These are phyloP conservation scores for Dipodomys stephensi DNA, from an alignment of 2,113 vertebrate species.

Conservation along the genomic window DNA sequence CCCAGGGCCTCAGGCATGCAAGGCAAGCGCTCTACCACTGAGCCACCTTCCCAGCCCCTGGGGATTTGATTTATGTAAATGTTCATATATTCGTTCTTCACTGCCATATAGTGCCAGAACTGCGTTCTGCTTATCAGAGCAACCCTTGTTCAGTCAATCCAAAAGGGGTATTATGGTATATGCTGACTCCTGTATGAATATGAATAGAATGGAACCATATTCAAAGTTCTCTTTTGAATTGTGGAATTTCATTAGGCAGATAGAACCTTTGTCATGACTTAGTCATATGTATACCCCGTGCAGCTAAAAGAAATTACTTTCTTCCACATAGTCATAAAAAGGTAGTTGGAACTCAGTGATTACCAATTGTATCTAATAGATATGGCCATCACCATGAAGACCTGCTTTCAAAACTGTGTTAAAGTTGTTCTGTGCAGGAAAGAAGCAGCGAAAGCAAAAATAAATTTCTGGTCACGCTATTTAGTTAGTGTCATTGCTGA, in stretches of 20 bases:
- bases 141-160: neutral
- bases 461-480: neutral
- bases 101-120: neutral
- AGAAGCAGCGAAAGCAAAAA: neutral
- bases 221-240: conserved; percentile 16
- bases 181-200: neutral
- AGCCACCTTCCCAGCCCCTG: neutral
- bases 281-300: conserved; percentile 16
- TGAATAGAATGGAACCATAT: neutral
- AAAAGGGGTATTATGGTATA: neutral
- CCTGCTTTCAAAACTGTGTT: conserved; percentile 32
- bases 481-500: conserved; percentile 7
- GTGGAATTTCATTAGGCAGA: conserved; percentile 25
- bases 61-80: conserved; percentile 30
- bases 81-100: neutral
- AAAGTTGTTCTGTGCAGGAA: conserved; percentile 23
- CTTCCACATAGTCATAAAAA: conserved; percentile 7
- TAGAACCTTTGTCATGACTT: neutral
- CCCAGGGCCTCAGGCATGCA: no score
- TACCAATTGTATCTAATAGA: neutral
- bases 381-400: neutral
- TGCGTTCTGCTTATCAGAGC: neutral
- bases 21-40: no score
- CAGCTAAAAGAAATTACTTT: conserved; percentile 43
- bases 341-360: neutral